phyloP scores from a whole-genome alignment of 2,888 invertebrate genomes.

The Acrocyrtus sp. region DNA sequence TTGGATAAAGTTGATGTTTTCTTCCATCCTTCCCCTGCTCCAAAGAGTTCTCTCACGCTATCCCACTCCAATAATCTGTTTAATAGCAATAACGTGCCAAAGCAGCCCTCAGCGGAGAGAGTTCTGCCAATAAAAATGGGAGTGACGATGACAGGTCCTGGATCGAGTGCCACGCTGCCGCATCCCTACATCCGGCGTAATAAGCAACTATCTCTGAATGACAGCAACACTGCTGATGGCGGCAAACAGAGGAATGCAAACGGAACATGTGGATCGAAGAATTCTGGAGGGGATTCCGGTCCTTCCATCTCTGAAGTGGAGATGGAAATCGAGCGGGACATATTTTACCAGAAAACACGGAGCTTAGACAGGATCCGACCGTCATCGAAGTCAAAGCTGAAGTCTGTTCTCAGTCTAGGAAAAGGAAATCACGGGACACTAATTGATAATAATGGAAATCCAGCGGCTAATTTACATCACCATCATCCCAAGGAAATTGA shows the following conservation, averaged over 20 bases:
- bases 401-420: conserved; percentile 42
- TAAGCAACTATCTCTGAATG: conserved; percentile 17
- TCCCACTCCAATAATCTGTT: conserved; percentile 5
- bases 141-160: conserved; percentile 21
- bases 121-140: conserved; percentile 42
- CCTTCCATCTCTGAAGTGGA: conserved; percentile 55
- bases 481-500: conserved; percentile 46
- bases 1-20: conserved; percentile 34
- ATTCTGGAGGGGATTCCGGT: conserved; percentile 22
- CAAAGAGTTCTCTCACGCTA: neutral
- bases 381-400: conserved; percentile 40
- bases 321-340: conserved; percentile 56
- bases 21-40: conserved; percentile 30
- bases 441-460: neutral
- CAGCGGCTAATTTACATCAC: neutral
- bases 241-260: neutral
- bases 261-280: neutral
- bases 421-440: neutral
- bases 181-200: conserved; percentile 54
- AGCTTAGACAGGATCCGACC: conserved; percentile 52
- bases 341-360: conserved; percentile 56
- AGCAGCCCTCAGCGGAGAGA: conserved; percentile 25
- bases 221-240: neutral
- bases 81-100: conserved; percentile 34
- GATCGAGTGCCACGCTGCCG: conserved; percentile 54